phyloP scores from a whole-genome alignment of 2,113 vertebrate genomes.

The Pelecanoides urinatrix region DNA sequence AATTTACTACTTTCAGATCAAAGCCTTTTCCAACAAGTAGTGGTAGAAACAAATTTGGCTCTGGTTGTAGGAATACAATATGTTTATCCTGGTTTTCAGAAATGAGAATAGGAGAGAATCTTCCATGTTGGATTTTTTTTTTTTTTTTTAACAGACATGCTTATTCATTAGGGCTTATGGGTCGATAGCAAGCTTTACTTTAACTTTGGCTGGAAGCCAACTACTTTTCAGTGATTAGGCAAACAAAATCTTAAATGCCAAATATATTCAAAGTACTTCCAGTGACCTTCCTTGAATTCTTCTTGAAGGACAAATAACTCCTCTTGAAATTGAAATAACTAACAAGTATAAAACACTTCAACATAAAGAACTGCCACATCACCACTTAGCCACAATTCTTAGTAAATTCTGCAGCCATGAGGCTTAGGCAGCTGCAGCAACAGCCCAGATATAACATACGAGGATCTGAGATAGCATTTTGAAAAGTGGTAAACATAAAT shows the following conservation, averaged over 20 bases:
- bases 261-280: background rate
- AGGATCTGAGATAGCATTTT: background rate
- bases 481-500: background rate
- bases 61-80: background rate
- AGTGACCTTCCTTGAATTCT: background rate
- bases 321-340: background rate
- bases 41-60: background rate
- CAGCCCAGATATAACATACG: background rate
- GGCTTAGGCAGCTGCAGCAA: background rate
- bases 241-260: background rate
- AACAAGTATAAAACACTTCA: background rate
- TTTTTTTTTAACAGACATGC: background rate
- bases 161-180: background rate
- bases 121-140: background rate
- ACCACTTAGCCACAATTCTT: background rate
- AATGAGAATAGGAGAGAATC: background rate
- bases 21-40: background rate
- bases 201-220: background rate
- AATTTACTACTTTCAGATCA: background rate
- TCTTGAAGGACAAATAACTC: background rate
- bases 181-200: background rate
- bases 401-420: background rate
- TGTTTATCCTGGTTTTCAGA: background rate
- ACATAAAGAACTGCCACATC: background rate
- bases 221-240: background rate